Percentiles rank a stretch among this genome's conserved stretches.
Evolutionary conservation across 2,888 invertebrate species (phyloP).

Genomic region (Idaea aversata): DNA sequence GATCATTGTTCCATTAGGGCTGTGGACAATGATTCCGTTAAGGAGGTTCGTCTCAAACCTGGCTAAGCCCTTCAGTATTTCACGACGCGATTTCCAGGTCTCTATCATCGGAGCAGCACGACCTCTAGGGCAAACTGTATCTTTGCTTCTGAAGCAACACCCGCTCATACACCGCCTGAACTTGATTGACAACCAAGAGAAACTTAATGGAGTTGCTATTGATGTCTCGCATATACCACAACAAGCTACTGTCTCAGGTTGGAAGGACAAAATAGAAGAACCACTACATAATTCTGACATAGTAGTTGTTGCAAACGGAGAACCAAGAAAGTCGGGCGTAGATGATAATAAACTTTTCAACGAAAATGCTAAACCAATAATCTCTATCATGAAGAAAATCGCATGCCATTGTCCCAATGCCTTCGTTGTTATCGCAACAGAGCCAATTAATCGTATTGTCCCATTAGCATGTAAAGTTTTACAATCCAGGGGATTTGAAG

Average conservation of each 20-base stretch:
- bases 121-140: constrained; percentile 17
- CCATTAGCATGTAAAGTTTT: constrained; percentile 20
- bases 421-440: constrained; percentile 19
- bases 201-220: constrained; percentile 11
- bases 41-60: constrained; percentile 7
- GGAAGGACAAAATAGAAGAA: constrained; percentile 13
- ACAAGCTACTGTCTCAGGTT: constrained; percentile 15
- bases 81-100: constrained; percentile 16
- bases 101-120: constrained; percentile 18
- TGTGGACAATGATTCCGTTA: constrained; percentile 2
- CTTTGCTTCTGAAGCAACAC: constrained; percentile 17
- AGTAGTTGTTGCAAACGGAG: constrained; percentile 18
- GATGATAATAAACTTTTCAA: constrained; percentile 13
- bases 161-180: constrained; percentile 16
- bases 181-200: constrained; percentile 11
- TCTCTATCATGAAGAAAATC: constrained; percentile 15
- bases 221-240: constrained; percentile 15
- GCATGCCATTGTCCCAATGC: constrained; percentile 17
- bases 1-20: constrained; percentile 7
- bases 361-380: constrained; percentile 18
- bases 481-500: constrained; percentile 9
- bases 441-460: constrained; percentile 20
- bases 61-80: constrained; percentile 7
- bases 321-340: constrained; percentile 9
- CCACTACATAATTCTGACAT: constrained; percentile 14